Percentiles rank a stretch among this genome's conserved stretches.
These are phyloP conservation scores for Epinephelus cyanopodus DNA, from an alignment of 2,113 vertebrate genomes.

Conservation along the genomic window DNA sequence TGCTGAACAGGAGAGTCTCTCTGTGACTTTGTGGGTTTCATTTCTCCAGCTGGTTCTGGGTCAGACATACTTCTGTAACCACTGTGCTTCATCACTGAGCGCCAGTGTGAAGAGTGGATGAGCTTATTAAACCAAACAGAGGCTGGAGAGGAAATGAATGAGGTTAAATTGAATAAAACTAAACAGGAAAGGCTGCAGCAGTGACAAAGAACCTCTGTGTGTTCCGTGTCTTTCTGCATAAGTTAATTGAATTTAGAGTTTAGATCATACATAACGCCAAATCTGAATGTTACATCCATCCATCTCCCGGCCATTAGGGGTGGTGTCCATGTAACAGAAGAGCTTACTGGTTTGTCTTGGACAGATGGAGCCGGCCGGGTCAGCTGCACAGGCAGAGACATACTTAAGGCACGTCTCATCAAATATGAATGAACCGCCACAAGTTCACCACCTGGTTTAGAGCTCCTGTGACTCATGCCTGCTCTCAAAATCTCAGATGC, in stretches of 20 bases:
- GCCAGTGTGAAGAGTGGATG: neutral
- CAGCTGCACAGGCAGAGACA: conserved; percentile 62
- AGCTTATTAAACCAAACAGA: conserved; percentile 40
- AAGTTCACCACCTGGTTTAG: conserved; percentile 66
- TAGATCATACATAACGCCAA: conserved; percentile 1
- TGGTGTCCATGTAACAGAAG: conserved; percentile 15
- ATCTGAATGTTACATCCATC: neutral
- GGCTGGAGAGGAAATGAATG: conserved; percentile 47
- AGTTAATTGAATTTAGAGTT: conserved; percentile 20
- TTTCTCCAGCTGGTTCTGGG: neutral
- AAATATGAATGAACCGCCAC: conserved; percentile 75
- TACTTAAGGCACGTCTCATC: conserved; percentile 60
- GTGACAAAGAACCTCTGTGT: conserved; percentile 29
- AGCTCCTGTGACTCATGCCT: conserved; percentile 14
- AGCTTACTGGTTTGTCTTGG: conserved; percentile 9
- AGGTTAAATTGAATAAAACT: conserved; percentile 44
- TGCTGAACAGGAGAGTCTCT: neutral
- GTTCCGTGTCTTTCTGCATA: neutral
- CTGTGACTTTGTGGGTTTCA: neutral
- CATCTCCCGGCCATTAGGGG: neutral
- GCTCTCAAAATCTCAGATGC: neutral
- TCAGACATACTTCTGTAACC: neutral
- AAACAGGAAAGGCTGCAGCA: conserved; percentile 11
- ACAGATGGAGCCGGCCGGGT: conserved; percentile 54
- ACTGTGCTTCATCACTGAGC: neutral